These are phyloP conservation scores for Calidris pygmaea DNA, from an alignment of 2,113 vertebrate species.

Conservation along the genomic window DNA sequence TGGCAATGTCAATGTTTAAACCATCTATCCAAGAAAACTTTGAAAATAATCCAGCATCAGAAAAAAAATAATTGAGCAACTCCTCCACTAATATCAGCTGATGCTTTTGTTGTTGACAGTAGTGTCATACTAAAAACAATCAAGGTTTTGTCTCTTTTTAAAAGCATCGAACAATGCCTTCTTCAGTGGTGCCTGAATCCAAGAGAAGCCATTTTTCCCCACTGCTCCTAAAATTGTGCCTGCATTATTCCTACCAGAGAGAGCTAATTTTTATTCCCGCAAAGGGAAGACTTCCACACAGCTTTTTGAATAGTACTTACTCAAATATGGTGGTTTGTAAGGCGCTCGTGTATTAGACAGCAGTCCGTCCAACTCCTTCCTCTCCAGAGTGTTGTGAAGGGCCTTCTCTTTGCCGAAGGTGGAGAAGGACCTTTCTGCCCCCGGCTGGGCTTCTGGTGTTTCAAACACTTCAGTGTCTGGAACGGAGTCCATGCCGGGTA, in stretches of 20 bases:
- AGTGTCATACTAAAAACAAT: neutral
- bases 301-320: constrained; percentile 84
- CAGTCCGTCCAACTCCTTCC: constrained; percentile 94
- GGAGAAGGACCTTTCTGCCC: constrained; percentile 90
- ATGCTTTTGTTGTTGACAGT: neutral
- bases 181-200: neutral
- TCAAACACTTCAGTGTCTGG: constrained; percentile 98
- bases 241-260: neutral
- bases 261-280: neutral
- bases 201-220: neutral
- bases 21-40: neutral
- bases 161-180: neutral
- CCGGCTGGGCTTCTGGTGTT: constrained; percentile 84
- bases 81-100: neutral
- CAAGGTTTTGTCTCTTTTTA: neutral
- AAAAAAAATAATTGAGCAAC: neutral
- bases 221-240: neutral
- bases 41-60: constrained; percentile 10
- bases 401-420: constrained; percentile 96
- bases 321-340: constrained; percentile 94
- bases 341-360: constrained; percentile 91
- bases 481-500: constrained; percentile 98
- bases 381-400: constrained; percentile 91
- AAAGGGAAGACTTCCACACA: constrained; percentile 9
- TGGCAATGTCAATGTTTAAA: neutral